Evolutionary conservation across 1,140 invertebrate species (phyloP), one percentile per base, ranked within the genome.

Genomic region (Oncopeltus fasciatus): DNA sequence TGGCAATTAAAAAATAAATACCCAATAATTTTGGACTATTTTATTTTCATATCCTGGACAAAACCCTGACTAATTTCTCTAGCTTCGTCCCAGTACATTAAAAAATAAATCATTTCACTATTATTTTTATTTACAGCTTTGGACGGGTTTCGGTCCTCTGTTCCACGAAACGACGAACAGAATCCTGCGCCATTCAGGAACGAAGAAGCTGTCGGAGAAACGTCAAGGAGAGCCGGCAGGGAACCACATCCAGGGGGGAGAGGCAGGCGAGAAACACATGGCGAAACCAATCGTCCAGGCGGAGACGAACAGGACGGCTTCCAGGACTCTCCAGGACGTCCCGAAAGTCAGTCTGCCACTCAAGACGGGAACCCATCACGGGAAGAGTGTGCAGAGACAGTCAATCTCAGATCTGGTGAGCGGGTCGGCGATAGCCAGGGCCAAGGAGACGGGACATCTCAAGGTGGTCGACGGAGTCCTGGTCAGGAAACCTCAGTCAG

Each of bases 61-160:
- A n/a, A n/a, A n/a, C n/a, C n/a, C n/a, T n/a, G n/a, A n/a, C n/a
- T n/a, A n/a, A n/a, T n/a, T n/a, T n/a, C n/a, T n/a, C n/a, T n/a
- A n/a, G n/a, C n/a, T n/a, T n/a, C n/a, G n/a, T n/a, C n/a, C n/a
- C n/a, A n/a, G n/a, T n/a, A 21, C 20, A 56, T 21, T 56, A 56
- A 56, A 56, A 24, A 56, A 21, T 21, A 24, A 56, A 56, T 56
- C 26, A 24, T 56, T 27, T 47, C 46, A 47, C 46, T 47, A 18
- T 59, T 59, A 59, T 33, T 53, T 53, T 28, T 61, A 60, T 16
- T 59, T 64, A 12, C 53, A 67, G 66, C 46, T 65, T 53, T 67
- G 66, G 66, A 59, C 63, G 4, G 63, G 63, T 8, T 63, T 65
- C 12, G 64, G 63, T 16, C 60, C 49, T 2, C 47, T 65, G 20